These are phyloP conservation scores for Strix aluco DNA, from an alignment of 2,113 vertebrate genomes.

Conservation along the genomic window DNA sequence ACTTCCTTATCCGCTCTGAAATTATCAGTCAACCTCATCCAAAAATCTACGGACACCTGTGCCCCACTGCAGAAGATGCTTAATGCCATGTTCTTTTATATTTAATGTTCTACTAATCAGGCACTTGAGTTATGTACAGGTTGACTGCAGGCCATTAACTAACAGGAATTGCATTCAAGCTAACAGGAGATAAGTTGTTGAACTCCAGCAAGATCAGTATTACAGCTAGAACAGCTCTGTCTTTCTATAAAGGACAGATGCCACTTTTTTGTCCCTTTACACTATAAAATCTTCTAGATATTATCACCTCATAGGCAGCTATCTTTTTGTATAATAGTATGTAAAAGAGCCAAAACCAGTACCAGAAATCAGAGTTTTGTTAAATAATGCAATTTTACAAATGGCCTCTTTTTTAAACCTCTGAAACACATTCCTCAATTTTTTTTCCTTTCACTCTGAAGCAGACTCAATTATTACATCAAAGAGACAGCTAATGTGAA, in stretches of 20 bases:
- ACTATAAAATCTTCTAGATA: neutral
- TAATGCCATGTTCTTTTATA: neutral
- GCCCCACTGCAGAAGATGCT: neutral
- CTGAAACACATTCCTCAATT: neutral
- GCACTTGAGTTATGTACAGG: neutral
- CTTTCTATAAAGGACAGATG: neutral
- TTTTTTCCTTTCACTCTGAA: neutral
- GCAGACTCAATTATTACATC: neutral
- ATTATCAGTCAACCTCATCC: neutral
- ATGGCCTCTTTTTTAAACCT: neutral
- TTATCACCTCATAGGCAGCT: neutral
- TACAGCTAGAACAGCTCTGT: neutral
- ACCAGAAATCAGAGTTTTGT: neutral
- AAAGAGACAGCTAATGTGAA: constrained; percentile 5
- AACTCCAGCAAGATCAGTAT: neutral
- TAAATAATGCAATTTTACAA: neutral
- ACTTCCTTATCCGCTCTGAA: neutral
- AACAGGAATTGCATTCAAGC: neutral
- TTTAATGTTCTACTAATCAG: neutral
- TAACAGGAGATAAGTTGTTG: neutral
- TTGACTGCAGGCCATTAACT: neutral
- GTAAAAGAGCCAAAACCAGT: neutral
- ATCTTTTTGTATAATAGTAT: neutral
- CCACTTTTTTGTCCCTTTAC: neutral
- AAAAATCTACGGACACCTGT: neutral